A percentile compares a stretch with the other conserved stretches of the same genome.
Conservation (phyloP, 2,113 vertebrate species). For the Pterocles gutturalis region DNA sequence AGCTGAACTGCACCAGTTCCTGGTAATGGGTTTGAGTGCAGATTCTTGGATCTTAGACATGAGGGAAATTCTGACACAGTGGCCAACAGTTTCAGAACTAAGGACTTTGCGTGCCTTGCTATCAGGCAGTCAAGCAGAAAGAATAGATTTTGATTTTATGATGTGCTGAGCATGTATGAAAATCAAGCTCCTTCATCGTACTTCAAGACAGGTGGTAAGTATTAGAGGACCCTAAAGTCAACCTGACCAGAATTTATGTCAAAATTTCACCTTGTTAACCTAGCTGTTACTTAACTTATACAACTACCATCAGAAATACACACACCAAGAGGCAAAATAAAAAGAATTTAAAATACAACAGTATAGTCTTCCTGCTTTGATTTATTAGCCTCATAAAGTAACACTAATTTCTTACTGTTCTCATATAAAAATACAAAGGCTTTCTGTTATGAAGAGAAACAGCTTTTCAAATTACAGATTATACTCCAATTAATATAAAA, state of each 20-base stretch:
- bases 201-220: neutral
- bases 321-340: neutral
- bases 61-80: neutral
- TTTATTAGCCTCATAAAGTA: slow-evolving; percentile 2
- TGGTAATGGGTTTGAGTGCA: neutral
- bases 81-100: neutral
- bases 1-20: neutral
- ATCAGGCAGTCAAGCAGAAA: neutral
- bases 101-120: neutral
- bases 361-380: neutral
- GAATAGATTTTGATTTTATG: neutral
- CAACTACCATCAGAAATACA: neutral
- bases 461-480: neutral
- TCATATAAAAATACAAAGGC: neutral
- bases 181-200: neutral
- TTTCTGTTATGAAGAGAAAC: neutral
- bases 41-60: neutral
- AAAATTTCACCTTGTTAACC: neutral
- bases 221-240: neutral
- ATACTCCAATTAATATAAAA: neutral
- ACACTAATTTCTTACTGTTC: neutral
- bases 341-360: neutral
- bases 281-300: neutral
- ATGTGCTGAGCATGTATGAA: neutral
- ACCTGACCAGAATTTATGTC: neutral